Conservation (phyloP, 1,140 invertebrate species). For the Goniozus legneri region DNA sequence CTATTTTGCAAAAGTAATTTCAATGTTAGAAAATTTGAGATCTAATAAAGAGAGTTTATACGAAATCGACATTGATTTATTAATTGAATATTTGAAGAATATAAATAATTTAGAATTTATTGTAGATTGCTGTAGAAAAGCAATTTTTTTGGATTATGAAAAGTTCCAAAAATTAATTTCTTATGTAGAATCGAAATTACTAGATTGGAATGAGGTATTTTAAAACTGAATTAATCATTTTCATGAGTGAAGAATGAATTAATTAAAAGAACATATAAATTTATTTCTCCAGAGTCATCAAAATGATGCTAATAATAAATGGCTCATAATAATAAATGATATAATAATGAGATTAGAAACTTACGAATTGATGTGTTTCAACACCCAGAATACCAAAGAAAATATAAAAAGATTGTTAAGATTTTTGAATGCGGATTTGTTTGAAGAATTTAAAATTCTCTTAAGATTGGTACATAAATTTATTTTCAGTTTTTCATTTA, state of each 20-base stretch:
- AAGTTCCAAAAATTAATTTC: slow-evolving; percentile 33
- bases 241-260: too few species aligned
- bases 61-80: slow-evolving; percentile 17
- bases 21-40: slow-evolving; percentile 35
- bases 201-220: slow-evolving; percentile 24
- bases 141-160: slow-evolving; percentile 29
- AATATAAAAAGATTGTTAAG: slow-evolving; percentile 33
- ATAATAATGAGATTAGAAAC: slow-evolving; percentile 38
- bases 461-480: background rate
- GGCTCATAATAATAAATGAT: slow-evolving; percentile 26
- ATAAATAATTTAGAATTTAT: slow-evolving; percentile 40
- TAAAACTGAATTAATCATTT: background rate
- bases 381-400: slow-evolving; percentile 2
- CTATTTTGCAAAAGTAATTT: slow-evolving; percentile 38
- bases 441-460: slow-evolving; percentile 24
- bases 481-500: background rate
- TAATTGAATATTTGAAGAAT: slow-evolving; percentile 33
- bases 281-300: slow-evolving; percentile 11
- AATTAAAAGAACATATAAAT: background rate
- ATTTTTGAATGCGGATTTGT: slow-evolving; percentile 37
- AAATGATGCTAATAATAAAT: slow-evolving; percentile 6
- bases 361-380: slow-evolving; percentile 34
- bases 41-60: slow-evolving; percentile 29
- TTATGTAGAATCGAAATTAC: slow-evolving; percentile 36
- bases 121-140: slow-evolving; percentile 45